Evolutionary conservation across 1,140 invertebrate species (phyloP).

Genomic region (Hestina assimilis): DNA sequence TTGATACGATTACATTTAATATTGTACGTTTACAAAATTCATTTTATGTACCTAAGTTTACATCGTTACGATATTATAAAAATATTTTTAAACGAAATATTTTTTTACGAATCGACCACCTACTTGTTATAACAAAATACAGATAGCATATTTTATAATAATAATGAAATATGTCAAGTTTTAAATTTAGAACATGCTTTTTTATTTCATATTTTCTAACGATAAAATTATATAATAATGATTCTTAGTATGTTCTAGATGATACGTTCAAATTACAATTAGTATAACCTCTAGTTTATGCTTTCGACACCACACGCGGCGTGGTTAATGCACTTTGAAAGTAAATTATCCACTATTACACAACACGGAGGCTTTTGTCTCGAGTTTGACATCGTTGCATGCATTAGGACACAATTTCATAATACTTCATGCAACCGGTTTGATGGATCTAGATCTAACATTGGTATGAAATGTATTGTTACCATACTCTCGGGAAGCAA

Average conservation of each 20-base stretch:
- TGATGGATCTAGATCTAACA: conserved; percentile 8
- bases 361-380: conserved; percentile 31
- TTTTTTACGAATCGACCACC: no score
- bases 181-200: not conserved
- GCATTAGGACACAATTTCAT: conserved; percentile 34
- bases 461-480: conserved; percentile 3
- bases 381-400: conserved; percentile 31
- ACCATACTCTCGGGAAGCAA: conserved; percentile 37
- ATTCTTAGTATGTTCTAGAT: conserved; percentile 1
- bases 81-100: no score
- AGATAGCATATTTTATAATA: no score
- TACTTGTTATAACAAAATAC: no score
- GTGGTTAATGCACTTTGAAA: conserved; percentile 32
- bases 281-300: conserved; percentile 14
- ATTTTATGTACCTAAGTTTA: no score
- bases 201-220: not conserved
- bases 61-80: no score
- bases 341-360: conserved; percentile 33
- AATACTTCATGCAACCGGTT: conserved; percentile 22
- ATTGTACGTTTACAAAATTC: no score
- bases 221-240: not conserved
- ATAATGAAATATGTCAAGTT: no score
- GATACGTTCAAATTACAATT: conserved; percentile 9
- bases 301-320: conserved; percentile 20
- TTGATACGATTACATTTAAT: no score